Evolutionary conservation across 2,888 invertebrate genomes (phyloP), one percentile per base, ranked within the genome.

Genomic region (Hypsopygia costalis): DNA sequence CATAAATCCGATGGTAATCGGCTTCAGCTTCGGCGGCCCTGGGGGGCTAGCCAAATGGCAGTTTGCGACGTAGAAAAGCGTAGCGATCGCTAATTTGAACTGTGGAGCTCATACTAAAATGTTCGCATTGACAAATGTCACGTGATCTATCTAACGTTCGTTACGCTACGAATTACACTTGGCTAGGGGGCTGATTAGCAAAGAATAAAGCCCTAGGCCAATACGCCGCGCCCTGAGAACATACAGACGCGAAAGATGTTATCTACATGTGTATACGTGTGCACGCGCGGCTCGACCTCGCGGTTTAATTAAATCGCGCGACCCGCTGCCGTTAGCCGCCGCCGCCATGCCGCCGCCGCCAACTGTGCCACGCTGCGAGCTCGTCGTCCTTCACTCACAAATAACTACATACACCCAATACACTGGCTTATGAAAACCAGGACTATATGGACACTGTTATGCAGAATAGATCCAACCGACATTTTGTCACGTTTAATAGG

Each of bases 261-360:
- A 21, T 21, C 4, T 21, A 6, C 6, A 6, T 21, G 7, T 25
- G 7, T 25, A n/a, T 7, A n/a, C 6, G 25, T 25, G 25, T 25
- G 25, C 6, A n/a, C 7, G 7, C 11, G 30, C 20, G 37, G 9
- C 37, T 3, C 30, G 36, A 5, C 28, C 30, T 12, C 27, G 39
- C 39, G 39, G 11, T 16, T 39, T 39, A 39, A 39, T 39, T 39
- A 33, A 39, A 39, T 39, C 16, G 12, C 33, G 39, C 37, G 37
- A 33, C 25, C 21, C 21, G 32, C 28, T 25, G 36, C n/a, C 28
- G 4, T 16, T 7, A 6, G 9, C 34, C 3, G 11, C 20, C 11
- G 10, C 30, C 29, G 30, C 8, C 27, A 25, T n/a, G 25, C 25
- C 25, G 25, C 25, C 25, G 16, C 16, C 16, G 25, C 25, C 25